Evolutionary conservation across 2,888 invertebrate genomes (phyloP).

Genomic region (Stramonita haemastoma): DNA sequence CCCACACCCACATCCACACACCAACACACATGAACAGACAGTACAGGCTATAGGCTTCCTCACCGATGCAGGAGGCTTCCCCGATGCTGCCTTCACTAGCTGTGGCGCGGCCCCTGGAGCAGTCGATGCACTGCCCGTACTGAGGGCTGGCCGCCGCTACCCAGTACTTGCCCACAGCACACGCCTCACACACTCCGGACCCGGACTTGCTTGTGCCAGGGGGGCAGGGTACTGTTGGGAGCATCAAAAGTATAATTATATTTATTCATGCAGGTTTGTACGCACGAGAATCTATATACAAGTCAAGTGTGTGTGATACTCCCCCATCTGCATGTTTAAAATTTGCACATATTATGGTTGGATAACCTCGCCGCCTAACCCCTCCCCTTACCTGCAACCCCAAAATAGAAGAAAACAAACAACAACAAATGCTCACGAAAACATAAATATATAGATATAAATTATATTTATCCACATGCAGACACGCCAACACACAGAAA

Average conservation of each 20-base stretch:
- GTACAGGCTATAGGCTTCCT: background rate
- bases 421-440: too few species aligned
- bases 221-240: slow-evolving; percentile 41
- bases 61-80: slow-evolving; percentile 36
- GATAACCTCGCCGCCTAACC: too few species aligned
- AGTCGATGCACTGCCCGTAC: slow-evolving; percentile 37
- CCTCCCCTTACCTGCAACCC: too few species aligned
- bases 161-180: slow-evolving; percentile 45
- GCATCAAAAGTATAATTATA: background rate
- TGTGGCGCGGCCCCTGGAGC: slow-evolving; percentile 36
- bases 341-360: too few species aligned
- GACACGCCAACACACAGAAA: too few species aligned
- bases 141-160: background rate
- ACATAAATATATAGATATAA: too few species aligned
- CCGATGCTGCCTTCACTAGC: slow-evolving; percentile 31
- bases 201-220: slow-evolving; percentile 34
- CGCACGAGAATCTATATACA: background rate
- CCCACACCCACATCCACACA: too few species aligned
- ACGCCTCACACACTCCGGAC: slow-evolving; percentile 35
- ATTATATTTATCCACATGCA: too few species aligned
- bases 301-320: too few species aligned
- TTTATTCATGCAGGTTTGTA: background rate
- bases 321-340: too few species aligned
- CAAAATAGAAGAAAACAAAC: too few species aligned
- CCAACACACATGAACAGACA: too few species aligned